A percentile compares a stretch with the other conserved stretches of the same genome.
Evolutionary conservation across 1,140 invertebrate species (phyloP).

Genomic region (Scaptomyza pallida): DNA sequence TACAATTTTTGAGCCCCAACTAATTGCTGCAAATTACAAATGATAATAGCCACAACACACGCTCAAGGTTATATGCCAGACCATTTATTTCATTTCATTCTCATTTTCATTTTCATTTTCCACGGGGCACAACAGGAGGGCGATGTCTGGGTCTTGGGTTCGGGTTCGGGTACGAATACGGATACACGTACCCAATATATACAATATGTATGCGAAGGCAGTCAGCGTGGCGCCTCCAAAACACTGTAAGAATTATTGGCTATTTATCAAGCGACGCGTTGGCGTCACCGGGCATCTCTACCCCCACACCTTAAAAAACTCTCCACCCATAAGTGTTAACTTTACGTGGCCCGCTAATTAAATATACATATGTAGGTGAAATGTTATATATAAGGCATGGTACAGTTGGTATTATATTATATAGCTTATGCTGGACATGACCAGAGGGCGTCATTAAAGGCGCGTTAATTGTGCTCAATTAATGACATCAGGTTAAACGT

Average conservation of each 20-base stretch:
- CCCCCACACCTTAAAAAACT: too few species aligned
- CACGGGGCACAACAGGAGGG: constrained; percentile 37
- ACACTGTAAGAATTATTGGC: constrained; percentile 79
- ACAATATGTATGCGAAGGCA: constrained; percentile 1
- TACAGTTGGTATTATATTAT: not conserved
- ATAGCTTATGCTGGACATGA: constrained; percentile 31
- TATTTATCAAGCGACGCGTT: constrained; percentile 76
- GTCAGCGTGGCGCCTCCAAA: constrained; percentile 46
- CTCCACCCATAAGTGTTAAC: constrained; percentile 52
- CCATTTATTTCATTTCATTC: constrained; percentile 79
- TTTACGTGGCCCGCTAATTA: constrained; percentile 65
- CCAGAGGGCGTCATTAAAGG: constrained; percentile 67
- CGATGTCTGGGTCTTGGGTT: not conserved
- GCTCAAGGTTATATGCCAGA: constrained; percentile 78
- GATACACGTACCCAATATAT: not conserved
- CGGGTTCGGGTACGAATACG: constrained; percentile 14
- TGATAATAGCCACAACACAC: constrained; percentile 83
- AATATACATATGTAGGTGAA: constrained; percentile 65
- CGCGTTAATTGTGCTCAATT: constrained; percentile 80
- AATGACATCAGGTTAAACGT: constrained; percentile 81
- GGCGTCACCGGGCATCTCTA: constrained; percentile 23
- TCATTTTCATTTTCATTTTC: constrained; percentile 76
- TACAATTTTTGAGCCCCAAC: constrained; percentile 81
- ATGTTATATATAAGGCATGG: not conserved
- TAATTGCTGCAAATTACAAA: constrained; percentile 82